Percentiles rank a stretch among this genome's conserved stretches.
These are phyloP conservation scores for Melitaea athalia DNA, from an alignment of 2,888 invertebrate genomes.

Conservation along the genomic window DNA sequence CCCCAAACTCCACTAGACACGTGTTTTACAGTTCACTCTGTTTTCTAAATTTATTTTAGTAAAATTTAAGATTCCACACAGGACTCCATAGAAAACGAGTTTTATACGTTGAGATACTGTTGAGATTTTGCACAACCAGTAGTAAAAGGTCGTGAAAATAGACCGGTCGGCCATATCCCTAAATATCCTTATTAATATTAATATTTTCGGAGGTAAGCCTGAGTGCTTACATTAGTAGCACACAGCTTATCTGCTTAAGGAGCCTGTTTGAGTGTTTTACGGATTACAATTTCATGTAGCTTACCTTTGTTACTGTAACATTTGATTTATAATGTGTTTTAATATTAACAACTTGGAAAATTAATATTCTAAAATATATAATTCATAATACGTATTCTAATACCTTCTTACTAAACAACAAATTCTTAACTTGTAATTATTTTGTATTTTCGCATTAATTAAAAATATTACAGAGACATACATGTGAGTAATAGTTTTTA, in stretches of 20 bases:
- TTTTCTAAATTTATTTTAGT: no score
- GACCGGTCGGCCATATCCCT: constrained; percentile 16
- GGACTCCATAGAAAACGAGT: neutral
- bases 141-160: constrained; percentile 8
- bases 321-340: neutral
- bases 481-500: no score
- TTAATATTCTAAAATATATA: neutral
- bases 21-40: no score
- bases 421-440: no score
- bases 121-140: constrained; percentile 2
- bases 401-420: no score
- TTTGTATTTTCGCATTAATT: no score
- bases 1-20: no score
- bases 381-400: no score
- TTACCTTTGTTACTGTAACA: constrained; percentile 6
- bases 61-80: neutral
- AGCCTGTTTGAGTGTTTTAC: constrained; percentile 32
- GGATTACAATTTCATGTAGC: constrained; percentile 10
- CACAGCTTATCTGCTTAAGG: constrained; percentile 39
- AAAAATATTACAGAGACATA: no score
- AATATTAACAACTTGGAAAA: neutral
- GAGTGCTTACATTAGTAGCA: constrained; percentile 40
- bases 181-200: constrained; percentile 39
- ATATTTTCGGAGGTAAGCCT: constrained; percentile 41
- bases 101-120: neutral